A percentile compares a stretch with the other conserved stretches of the same genome.
Evolutionary conservation across 1,140 invertebrate genomes (phyloP).

Genomic region (Sitodiplosis mosellana): DNA sequence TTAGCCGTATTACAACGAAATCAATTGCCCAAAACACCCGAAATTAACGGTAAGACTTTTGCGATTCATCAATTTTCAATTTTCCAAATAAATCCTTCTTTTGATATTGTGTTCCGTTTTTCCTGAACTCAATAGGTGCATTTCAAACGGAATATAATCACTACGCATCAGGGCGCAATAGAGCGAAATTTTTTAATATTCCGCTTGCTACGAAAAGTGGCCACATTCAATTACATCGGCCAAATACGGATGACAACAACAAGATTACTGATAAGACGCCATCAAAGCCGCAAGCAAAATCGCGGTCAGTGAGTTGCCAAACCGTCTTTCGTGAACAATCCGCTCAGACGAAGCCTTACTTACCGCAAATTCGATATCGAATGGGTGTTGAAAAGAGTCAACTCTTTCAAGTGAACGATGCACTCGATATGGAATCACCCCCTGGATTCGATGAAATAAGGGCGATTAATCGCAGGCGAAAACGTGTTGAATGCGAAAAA

Average conservation of each 20-base stretch:
- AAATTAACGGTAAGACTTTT: too few species aligned
- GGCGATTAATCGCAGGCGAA: conserved; percentile 17
- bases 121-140: too few species aligned
- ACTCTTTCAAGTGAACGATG: conserved; percentile 12
- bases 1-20: conserved; percentile 2
- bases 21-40: background rate
- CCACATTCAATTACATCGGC: too few species aligned
- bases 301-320: background rate
- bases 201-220: background rate
- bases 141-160: too few species aligned
- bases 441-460: conserved; percentile 18
- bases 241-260: too few species aligned
- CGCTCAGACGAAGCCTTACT: conserved; percentile 52
- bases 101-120: too few species aligned
- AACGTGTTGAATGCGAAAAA: conserved; percentile 16
- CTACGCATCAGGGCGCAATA: too few species aligned
- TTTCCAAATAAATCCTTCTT: too few species aligned
- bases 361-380: conserved; percentile 29
- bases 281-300: background rate
- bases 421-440: conserved; percentile 11
- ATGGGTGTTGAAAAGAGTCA: conserved; percentile 10
- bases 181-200: background rate
- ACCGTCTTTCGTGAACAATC: conserved; percentile 35
- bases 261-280: too few species aligned
- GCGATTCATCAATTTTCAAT: too few species aligned